Percentiles rank a stretch among this genome's conserved stretches.
Evolutionary conservation across 2,888 invertebrate species (phyloP).

Genomic region (Orchesella flavescens): DNA sequence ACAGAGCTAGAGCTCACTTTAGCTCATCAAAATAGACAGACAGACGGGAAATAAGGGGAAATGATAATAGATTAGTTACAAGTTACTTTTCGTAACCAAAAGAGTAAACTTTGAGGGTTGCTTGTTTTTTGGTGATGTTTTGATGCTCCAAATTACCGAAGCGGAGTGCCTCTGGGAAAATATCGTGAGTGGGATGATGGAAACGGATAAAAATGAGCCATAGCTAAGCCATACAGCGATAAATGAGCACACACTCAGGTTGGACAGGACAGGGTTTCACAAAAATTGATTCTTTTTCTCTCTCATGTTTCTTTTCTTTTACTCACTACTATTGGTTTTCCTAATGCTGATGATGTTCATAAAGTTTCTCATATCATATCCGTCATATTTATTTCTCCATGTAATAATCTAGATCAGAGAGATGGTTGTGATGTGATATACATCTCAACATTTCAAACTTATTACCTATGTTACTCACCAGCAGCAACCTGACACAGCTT

Average conservation of each 20-base stretch:
- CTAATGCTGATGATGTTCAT: background rate
- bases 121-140: slow-evolving; percentile 44
- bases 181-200: background rate
- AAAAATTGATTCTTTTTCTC: slow-evolving; percentile 53
- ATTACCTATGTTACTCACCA: no score
- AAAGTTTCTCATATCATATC: no score
- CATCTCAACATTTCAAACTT: no score
- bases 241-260: slow-evolving; percentile 2
- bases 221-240: background rate
- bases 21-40: slow-evolving; percentile 55
- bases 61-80: slow-evolving; percentile 63
- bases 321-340: background rate
- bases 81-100: slow-evolving; percentile 57
- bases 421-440: no score
- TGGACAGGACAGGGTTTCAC: background rate
- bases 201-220: background rate
- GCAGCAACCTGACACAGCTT: no score
- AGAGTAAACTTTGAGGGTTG: slow-evolving; percentile 37
- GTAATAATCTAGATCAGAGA: no score
- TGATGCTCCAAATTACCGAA: slow-evolving; percentile 63
- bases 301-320: background rate
- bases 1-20: slow-evolving; percentile 18
- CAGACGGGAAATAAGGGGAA: slow-evolving; percentile 58
- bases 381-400: no score
- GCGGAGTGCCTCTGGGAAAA: slow-evolving; percentile 53